Base-by-base conservation (phyloP, 2,888 invertebrate genomes). In the Conomelus anceps region DNA sequence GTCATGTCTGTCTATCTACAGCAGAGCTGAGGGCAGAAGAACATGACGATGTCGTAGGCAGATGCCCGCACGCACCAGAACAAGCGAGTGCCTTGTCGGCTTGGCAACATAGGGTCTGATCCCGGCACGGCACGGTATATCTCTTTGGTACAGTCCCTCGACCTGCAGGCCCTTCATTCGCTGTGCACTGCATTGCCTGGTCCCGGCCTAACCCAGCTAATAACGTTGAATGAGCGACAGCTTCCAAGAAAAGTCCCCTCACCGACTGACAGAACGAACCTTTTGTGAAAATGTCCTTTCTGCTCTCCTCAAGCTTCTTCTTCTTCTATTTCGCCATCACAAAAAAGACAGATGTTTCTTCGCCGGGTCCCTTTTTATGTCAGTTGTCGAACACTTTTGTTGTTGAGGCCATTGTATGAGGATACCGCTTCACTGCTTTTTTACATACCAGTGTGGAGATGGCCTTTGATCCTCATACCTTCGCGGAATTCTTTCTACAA, bases 231-330 rank as follows among this genome's bases (percentile, higher is more conserved):
- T 86, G 86, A 86, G 86, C 86, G 86, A 86, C 86, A 86, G 29
- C 86, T 86, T 86, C 86, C 86, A 86, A 86, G 86, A 86, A 63
- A 86, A 86, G 86, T 86, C 86, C 86, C 86, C 86, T 86, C 63
- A 86, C 86, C 86, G 86, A 86, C 63, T 63, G 63, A 63, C 63
- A 63, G 63, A 63, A 63, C 63, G 3, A 63, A 63, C 26, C 86
- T 86, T 63, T 86, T 86, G 86, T 86, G 86, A 86, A 86, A 86
- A 86, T 86, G 29, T 86, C 24, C 86, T 29, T 86, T 29, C 86
- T 23, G 22, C 86, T 86, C 22, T 23, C 24, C 22, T 86, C 86
- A 22, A 24, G 24, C 86, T 86, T 24, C 86, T 26, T 86, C 26
- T 86, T 24, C 22, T 86, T 86, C 86, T 84, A 20, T 84, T 63